A percentile compares a stretch with the other conserved stretches of the same genome.
phyloP scores from a whole-genome alignment of 2,113 vertebrate species.

The Oophaga pumilio region DNA sequence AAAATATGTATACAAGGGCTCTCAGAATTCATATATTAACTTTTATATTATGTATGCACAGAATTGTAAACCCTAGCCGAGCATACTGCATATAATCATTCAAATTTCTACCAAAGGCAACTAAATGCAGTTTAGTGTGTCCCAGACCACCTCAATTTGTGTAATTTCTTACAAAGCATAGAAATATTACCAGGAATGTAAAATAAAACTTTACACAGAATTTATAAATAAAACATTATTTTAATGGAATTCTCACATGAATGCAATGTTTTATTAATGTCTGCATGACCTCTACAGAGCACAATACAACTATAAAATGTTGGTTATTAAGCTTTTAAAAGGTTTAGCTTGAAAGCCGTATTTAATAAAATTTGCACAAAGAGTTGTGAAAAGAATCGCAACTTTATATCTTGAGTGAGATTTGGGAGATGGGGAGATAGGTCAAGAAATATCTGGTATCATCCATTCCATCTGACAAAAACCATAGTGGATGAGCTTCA shows the following conservation, averaged over 20 bases:
- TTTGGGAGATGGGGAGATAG: no score
- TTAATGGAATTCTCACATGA: slow-evolving; percentile 19
- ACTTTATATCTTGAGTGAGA: no score
- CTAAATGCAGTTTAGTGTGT: slow-evolving; percentile 5
- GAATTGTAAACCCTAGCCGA: not conserved
- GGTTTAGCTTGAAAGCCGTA: not conserved
- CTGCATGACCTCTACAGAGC: slow-evolving; percentile 1
- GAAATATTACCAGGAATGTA: slow-evolving; percentile 3
- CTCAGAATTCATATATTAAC: not conserved
- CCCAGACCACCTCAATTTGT: slow-evolving; percentile 27
- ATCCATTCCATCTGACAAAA: no score
- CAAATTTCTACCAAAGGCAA: slow-evolving; percentile 4
- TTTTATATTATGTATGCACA: not conserved
- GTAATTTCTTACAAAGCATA: slow-evolving; percentile 1
- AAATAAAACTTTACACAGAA: slow-evolving; percentile 10
- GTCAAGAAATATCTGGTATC: no score
- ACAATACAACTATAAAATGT: slow-evolving; percentile 1
- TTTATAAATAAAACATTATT: slow-evolving; percentile 37
- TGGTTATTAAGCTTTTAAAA: slow-evolving; percentile 29
- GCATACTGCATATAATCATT: not conserved
- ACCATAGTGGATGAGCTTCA: no score
- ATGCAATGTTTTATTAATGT: slow-evolving; percentile 39
- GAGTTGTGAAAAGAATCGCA: not conserved
- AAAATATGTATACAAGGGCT: not conserved
- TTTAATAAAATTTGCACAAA: not conserved